Evolutionary conservation across 2,888 invertebrate genomes (phyloP).

Genomic region (Therioaphis trifolii): DNA sequence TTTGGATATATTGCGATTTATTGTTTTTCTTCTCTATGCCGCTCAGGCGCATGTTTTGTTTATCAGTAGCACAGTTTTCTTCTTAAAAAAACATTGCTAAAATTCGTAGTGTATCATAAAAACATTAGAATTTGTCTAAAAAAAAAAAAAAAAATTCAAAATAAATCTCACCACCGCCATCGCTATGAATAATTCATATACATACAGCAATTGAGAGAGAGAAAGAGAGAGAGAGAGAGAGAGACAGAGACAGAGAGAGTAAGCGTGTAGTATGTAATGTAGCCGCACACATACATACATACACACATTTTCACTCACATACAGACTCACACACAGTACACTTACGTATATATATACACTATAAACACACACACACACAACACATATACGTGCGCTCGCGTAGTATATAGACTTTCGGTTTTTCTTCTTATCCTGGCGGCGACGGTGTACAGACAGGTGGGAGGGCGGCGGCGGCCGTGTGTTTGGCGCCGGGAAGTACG

Average conservation of each 20-base stretch:
- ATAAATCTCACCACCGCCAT: neutral
- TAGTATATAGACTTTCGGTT: conserved; percentile 46
- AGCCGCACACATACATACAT: neutral
- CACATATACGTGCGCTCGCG: neutral
- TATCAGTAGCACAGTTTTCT: neutral
- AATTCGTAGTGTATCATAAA: conserved; percentile 18
- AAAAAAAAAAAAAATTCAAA: conserved; percentile 25
- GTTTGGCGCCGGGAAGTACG: conserved; percentile 62
- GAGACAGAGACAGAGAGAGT: neutral
- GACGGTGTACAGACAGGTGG: conserved; percentile 36
- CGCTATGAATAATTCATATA: conserved; percentile 1
- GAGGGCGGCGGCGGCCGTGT: conserved; percentile 50
- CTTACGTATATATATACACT: neutral
- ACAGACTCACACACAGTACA: neutral
- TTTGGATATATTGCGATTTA: conserved; percentile 9
- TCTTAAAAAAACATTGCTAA: conserved; percentile 16
- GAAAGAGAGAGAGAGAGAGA: neutral
- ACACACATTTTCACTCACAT: too few relatives aligned
- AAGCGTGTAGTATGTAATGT: too few relatives aligned
- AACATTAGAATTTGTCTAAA: conserved; percentile 23
- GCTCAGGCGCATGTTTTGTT: neutral
- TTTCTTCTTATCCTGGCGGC: conserved; percentile 37
- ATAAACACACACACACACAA: neutral
- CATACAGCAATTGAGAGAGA: neutral
- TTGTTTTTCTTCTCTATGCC: neutral